phyloP scores from a whole-genome alignment of 1,140 invertebrate species.

The Arion vulgaris region DNA sequence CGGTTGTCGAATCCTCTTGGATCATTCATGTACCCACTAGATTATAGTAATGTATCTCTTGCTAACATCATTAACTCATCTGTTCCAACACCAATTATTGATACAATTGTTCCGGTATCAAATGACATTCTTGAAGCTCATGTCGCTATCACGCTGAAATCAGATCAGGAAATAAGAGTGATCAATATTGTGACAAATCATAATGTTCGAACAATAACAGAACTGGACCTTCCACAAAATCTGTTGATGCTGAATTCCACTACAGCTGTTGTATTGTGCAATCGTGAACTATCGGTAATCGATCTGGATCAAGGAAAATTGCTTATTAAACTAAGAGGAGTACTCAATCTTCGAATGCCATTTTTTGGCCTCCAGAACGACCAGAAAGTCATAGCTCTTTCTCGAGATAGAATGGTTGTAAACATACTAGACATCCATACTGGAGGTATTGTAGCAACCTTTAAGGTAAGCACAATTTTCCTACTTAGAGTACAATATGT shows the following conservation, averaged over 20 bases:
- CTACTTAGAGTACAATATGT: background rate
- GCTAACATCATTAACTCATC: slow-evolving; percentile 74
- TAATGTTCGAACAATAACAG: slow-evolving; percentile 80
- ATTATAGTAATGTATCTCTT: background rate
- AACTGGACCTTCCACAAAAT: slow-evolving; percentile 74
- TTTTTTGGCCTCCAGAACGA: slow-evolving; percentile 87
- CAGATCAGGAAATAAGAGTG: slow-evolving; percentile 83
- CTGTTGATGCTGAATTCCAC: slow-evolving; percentile 76
- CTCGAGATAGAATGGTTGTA: slow-evolving; percentile 90
- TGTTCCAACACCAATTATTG: slow-evolving; percentile 78
- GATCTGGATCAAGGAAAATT: slow-evolving; percentile 83
- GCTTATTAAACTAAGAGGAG: slow-evolving; percentile 83
- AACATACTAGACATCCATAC: slow-evolving; percentile 83
- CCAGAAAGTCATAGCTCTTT: slow-evolving; percentile 85
- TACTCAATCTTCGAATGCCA: slow-evolving; percentile 94
- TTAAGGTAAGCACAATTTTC: slow-evolving; percentile 28
- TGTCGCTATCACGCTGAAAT: slow-evolving; percentile 82
- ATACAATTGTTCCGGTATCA: slow-evolving; percentile 37
- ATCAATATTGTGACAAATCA: slow-evolving; percentile 77
- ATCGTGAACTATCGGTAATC: slow-evolving; percentile 84
- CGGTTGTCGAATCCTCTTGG: slow-evolving; percentile 82
- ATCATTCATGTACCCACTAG: slow-evolving; percentile 3
- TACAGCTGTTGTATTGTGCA: slow-evolving; percentile 84
- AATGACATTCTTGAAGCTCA: slow-evolving; percentile 74
- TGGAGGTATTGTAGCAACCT: slow-evolving; percentile 28